A percentile compares a stretch with the other conserved stretches of the same genome.
Evolutionary conservation across 2,888 invertebrate species (phyloP).

Genomic region (Monochamus alternatus): DNA sequence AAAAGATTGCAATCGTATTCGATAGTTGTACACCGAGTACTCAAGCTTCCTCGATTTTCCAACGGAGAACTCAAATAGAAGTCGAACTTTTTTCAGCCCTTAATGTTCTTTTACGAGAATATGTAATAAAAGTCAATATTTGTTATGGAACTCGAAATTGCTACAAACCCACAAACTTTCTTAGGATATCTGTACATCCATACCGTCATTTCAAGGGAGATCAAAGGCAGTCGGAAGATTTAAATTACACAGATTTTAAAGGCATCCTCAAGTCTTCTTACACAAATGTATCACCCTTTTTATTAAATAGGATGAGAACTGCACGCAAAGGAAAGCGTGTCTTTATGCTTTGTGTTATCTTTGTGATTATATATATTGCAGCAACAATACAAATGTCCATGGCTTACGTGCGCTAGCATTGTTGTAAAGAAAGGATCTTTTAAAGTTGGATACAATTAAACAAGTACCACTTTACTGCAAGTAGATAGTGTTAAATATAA

Average conservation of each 20-base stretch:
- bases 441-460: no score
- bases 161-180: not conserved
- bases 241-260: conserved; percentile 14
- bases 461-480: no score
- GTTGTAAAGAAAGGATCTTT: no score
- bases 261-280: not conserved
- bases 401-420: no score
- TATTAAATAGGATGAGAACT: not conserved
- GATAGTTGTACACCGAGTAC: no score
- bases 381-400: no score
- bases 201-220: not conserved
- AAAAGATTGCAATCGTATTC: no score
- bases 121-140: not conserved
- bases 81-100: not conserved
- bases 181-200: not conserved
- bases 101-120: not conserved
- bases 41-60: no score
- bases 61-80: not conserved
- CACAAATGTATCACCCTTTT: not conserved
- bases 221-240: conserved; percentile 4
- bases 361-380: no score
- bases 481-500: no score
- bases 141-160: not conserved
- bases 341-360: not conserved
- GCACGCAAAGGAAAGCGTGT: not conserved